Percentiles rank a stretch among this genome's conserved stretches.
Evolutionary conservation across 2,113 vertebrate genomes (phyloP).

Genomic region (Python bivittatus): DNA sequence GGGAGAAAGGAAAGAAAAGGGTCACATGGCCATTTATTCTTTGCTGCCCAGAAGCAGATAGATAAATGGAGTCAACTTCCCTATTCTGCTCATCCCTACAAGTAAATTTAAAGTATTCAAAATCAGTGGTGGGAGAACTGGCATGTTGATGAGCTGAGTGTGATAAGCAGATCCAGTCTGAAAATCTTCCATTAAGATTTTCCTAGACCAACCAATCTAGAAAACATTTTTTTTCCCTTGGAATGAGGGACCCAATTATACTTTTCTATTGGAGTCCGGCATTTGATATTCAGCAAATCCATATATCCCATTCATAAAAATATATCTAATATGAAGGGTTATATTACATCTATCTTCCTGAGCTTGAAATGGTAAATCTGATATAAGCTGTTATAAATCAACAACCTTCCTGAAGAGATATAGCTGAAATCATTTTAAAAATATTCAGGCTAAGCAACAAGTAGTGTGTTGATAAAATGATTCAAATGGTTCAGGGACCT

Average conservation of each 20-base stretch:
- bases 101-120: neutral
- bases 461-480: slow-evolving; percentile 5
- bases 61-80: neutral
- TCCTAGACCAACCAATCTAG: neutral
- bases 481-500: slow-evolving; percentile 8
- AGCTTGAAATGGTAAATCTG: neutral
- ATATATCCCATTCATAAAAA: neutral
- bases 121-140: neutral
- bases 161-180: neutral
- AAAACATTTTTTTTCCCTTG: neutral
- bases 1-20: neutral
- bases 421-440: neutral
- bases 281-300: neutral
- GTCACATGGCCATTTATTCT: neutral
- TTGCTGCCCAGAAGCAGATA: neutral
- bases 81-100: neutral
- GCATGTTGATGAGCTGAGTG: neutral
- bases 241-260: no score
- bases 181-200: neutral
- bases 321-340: neutral
- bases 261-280: neutral
- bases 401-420: neutral
- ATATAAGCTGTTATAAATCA: slow-evolving; percentile 12
- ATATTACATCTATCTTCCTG: neutral
- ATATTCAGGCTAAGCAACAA: slow-evolving; percentile 14